Evolutionary conservation across 1,140 invertebrate species (phyloP).

Genomic region (Riptortus pedestris): DNA sequence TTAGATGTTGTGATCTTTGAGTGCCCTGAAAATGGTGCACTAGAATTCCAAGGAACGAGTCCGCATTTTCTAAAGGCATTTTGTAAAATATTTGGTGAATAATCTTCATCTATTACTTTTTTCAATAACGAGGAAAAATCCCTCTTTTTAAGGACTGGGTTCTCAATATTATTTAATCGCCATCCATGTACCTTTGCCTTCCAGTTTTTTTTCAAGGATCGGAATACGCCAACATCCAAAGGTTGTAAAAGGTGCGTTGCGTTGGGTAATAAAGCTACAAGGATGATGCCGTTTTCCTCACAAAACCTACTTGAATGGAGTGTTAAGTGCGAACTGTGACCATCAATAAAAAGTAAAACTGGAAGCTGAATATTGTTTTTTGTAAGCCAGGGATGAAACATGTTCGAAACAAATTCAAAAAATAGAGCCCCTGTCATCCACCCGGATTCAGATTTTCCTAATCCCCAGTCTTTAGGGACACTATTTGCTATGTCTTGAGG

Average conservation of each 20-base stretch:
- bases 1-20: too few species aligned
- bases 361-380: constrained; percentile 30
- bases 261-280: constrained; percentile 38
- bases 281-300: constrained; percentile 35
- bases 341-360: constrained; percentile 38
- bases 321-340: constrained; percentile 37
- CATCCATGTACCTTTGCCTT: constrained; percentile 32
- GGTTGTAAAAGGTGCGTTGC: constrained; percentile 40
- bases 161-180: constrained; percentile 25
- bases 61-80: constrained; percentile 12
- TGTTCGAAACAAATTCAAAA: constrained; percentile 28
- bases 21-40: too few species aligned
- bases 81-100: background rate
- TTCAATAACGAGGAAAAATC: constrained; percentile 26
- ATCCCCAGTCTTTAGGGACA: constrained; percentile 34
- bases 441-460: constrained; percentile 36
- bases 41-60: constrained; percentile 4
- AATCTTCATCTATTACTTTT: constrained; percentile 3
- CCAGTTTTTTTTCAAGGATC: constrained; percentile 36
- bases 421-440: constrained; percentile 28
- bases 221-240: constrained; percentile 37
- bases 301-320: constrained; percentile 37
- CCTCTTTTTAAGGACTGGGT: constrained; percentile 29
- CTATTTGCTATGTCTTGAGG: constrained; percentile 32
- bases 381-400: constrained; percentile 28